Evolutionary conservation across 1,140 invertebrate genomes (phyloP), one percentile per base, ranked within the genome.

Genomic region (Drosophila sp.): DNA sequence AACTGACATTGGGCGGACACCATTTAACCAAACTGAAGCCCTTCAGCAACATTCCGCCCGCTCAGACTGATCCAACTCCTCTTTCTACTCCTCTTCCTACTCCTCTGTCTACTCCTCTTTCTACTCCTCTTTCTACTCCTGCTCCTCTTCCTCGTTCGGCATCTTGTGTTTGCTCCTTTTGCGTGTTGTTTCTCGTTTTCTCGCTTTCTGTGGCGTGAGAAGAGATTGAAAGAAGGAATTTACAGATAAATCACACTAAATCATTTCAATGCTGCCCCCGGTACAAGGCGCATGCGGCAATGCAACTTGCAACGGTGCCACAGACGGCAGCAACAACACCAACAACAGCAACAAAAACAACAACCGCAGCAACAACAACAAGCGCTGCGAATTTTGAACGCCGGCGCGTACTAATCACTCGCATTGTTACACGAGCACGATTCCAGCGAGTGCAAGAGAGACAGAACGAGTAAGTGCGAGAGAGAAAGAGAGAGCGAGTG

Each of bases 181-280:
- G 36, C 4, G 9, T 54, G 38, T 46, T 13, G 18, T 65, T 73
- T 50, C n/a, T 57, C 40, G 46, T 63, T 27, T 69, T 38, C 34
- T 16, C 11, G 46, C 46, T 51, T 67, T 57, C 54, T 69, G 82
- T 71, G 78, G 83, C 83, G 83, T 89, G 83, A 89, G 83, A 89
- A 89, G 83, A 89, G 83, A 89, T 89, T 89, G 76, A 89, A 89
- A 79, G 69, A 71, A 83, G 83, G 83, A 89, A 89, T 89, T 89
- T 76, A 78, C 79, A 89, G 83, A 89, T 89, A 89, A 89, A 89
- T 89, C 83, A 89, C 83, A 89, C 83, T 89, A 89, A 89, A 89
- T 89, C 83, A 89, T 89, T 89, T 89, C 83, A 89, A 80, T 87
- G 76, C 59, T 29, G 61, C 50, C 56, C 45, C 62, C 67, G 74